phyloP scores from a whole-genome alignment of 2,888 invertebrate genomes.

The Mycogona germanica region DNA sequence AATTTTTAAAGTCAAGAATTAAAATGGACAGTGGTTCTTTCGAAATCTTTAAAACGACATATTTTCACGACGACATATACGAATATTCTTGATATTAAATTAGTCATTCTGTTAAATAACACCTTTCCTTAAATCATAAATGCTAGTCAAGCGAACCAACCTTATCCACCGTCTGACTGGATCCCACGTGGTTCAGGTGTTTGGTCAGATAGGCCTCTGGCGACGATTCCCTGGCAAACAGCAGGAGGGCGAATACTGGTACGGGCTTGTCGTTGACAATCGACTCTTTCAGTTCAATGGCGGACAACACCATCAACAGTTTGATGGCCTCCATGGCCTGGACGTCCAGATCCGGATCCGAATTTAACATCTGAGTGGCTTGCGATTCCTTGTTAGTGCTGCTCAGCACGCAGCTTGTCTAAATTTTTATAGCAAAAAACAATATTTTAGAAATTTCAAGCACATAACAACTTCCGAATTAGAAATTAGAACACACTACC shows the following conservation, averaged over 20 bases:
- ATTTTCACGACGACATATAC: too few relatives aligned
- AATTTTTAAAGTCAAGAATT: too few relatives aligned
- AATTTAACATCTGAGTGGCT: slow-evolving; percentile 27
- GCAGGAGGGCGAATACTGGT: slow-evolving; percentile 35
- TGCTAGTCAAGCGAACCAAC: slow-evolving; percentile 27
- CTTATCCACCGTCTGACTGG: slow-evolving; percentile 36
- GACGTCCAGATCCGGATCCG: slow-evolving; percentile 29
- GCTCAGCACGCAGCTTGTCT: slow-evolving; percentile 1
- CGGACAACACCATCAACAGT: slow-evolving; percentile 35
- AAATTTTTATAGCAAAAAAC: background rate
- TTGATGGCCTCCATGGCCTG: slow-evolving; percentile 35
- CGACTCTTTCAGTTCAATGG: slow-evolving; percentile 31
- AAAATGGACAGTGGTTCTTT: too few relatives aligned
- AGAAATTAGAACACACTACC: too few relatives aligned
- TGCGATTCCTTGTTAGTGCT: slow-evolving; percentile 5
- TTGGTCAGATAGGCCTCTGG: slow-evolving; percentile 34
- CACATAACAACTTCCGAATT: too few relatives aligned
- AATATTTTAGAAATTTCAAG: background rate
- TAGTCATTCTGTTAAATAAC: too few relatives aligned
- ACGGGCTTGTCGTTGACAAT: slow-evolving; percentile 29
- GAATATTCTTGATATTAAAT: too few relatives aligned
- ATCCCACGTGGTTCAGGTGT: slow-evolving; percentile 36
- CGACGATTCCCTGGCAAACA: slow-evolving; percentile 37
- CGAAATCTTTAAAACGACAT: too few relatives aligned
- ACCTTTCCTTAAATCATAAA: too few relatives aligned